phyloP scores from a whole-genome alignment of 2,113 vertebrate species.

The Vulpes ferrilata region DNA sequence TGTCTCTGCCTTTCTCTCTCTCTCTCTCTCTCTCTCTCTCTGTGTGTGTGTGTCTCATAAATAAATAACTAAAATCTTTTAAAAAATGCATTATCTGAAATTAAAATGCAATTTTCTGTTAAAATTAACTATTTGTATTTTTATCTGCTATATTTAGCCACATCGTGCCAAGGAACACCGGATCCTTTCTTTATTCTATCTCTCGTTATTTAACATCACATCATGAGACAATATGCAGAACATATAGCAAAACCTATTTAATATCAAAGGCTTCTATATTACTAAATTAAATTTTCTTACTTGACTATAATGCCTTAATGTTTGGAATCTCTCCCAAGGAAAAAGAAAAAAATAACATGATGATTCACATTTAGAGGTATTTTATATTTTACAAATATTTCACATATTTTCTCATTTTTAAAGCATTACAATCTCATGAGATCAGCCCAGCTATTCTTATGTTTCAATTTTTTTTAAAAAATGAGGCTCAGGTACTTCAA shows the following conservation, averaged over 20 bases:
- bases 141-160: neutral
- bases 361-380: conserved; percentile 13
- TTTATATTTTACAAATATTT: conserved; percentile 59
- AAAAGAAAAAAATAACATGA: neutral
- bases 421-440: neutral
- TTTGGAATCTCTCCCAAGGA: neutral
- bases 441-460: neutral
- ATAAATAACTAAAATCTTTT: too few species aligned
- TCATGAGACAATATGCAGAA: neutral
- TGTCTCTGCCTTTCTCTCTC: too few species aligned
- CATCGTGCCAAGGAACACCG: neutral
- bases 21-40: too few species aligned
- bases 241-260: neutral
- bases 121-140: neutral
- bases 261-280: neutral
- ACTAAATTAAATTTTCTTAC: conserved; percentile 4
- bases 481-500: neutral
- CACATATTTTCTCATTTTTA: neutral
- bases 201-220: neutral
- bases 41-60: too few species aligned
- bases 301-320: neutral
- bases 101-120: conserved; percentile 8
- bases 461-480: neutral
- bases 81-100: conserved; percentile 21
- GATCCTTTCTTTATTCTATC: conserved; percentile 9